Evolutionary conservation across 2,888 invertebrate species (phyloP).

Genomic region (Eupithecia subfuscata): DNA sequence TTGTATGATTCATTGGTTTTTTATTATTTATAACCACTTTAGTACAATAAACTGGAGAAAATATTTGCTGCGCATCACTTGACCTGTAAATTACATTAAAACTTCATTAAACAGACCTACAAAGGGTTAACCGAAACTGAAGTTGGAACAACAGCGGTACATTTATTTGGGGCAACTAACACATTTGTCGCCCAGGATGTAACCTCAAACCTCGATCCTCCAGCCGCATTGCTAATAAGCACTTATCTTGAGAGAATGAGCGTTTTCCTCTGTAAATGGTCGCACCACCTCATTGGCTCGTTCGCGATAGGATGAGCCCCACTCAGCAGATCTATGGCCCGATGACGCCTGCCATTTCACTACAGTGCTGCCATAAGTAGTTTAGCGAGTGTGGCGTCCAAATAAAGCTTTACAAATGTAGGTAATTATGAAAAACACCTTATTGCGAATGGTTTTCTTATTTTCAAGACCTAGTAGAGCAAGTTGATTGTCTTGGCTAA

Average conservation of each 20-base stretch:
- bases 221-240: constrained; percentile 43
- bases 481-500: too few species aligned
- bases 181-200: constrained; percentile 27
- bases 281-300: constrained; percentile 48
- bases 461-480: too few species aligned
- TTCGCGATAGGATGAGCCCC: constrained; percentile 46
- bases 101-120: too few species aligned
- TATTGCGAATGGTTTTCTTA: too few species aligned
- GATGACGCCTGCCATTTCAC: constrained; percentile 61
- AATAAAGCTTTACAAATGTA: constrained; percentile 2
- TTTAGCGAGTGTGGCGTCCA: not conserved
- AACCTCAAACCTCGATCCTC: constrained; percentile 29
- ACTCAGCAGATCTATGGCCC: constrained; percentile 64
- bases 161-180: constrained; percentile 16
- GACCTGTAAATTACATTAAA: not conserved
- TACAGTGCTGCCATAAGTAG: constrained; percentile 7
- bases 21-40: too few species aligned
- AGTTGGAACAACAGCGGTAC: constrained; percentile 4
- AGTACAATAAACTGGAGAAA: too few species aligned
- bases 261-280: constrained; percentile 47
- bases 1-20: too few species aligned
- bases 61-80: not conserved
- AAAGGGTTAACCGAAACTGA: constrained; percentile 1
- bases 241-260: constrained; percentile 42
- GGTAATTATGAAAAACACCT: too few species aligned